Conservation (phyloP, 2,888 invertebrate genomes). For the Muscina levida region DNA sequence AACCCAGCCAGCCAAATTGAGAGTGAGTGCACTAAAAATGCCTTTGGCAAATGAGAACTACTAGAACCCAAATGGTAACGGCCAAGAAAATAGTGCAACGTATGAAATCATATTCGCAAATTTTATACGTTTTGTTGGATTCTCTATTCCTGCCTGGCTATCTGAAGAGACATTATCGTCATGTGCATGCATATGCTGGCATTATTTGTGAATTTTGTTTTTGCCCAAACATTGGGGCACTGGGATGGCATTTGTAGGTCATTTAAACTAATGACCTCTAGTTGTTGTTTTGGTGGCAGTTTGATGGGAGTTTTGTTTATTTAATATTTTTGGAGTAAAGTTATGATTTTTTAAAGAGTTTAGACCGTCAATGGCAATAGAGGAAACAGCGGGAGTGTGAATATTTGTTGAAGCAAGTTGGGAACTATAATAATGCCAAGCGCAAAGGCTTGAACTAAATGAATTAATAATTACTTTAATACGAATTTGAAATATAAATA, state of each 20-base stretch:
- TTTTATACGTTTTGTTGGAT: constrained; percentile 34
- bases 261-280: constrained; percentile 56
- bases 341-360: no score
- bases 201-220: neutral
- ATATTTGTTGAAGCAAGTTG: no score
- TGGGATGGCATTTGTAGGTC: constrained; percentile 48
- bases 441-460: no score
- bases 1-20: constrained; percentile 19
- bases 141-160: no score
- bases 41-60: neutral
- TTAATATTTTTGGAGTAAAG: no score
- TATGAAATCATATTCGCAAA: constrained; percentile 19
- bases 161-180: constrained; percentile 41
- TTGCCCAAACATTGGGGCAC: neutral
- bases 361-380: no score
- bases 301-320: no score
- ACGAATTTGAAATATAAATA: no score
- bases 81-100: neutral
- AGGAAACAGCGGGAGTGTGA: no score
- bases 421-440: no score
- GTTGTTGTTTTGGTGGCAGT: no score
- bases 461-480: no score
- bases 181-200: constrained; percentile 33
- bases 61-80: neutral
- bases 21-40: neutral